Evolutionary conservation across 2,113 vertebrate genomes (phyloP), one percentile per base, ranked within the genome.

Genomic region (Rutilus rutilus): DNA sequence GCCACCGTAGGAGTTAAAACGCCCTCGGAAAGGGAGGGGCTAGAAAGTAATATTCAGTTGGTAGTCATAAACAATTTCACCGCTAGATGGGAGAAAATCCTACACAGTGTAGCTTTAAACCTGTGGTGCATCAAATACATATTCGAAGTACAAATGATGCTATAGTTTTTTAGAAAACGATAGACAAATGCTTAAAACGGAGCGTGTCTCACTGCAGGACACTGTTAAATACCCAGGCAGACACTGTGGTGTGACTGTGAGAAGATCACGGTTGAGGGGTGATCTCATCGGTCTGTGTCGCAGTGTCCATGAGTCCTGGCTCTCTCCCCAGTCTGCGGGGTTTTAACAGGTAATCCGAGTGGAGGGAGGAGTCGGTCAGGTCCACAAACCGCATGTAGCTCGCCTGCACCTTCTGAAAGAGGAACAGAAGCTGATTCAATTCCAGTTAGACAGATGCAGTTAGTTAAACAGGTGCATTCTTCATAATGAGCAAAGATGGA

Each of bases 321-420:
- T 90, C 89, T 21, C 27, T 74, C 19, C 87, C 91, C 36, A 90
- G 86, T 25, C 74, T 78, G 14, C 78, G 76, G 4, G 88, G 82
- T 47, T 54, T 88, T 87, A 82, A 90, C 74, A 88, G 89, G 89
- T 89, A 88, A 84, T 91, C 89, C 14, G 89, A 90, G 83, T 89
- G 89, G 19, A 90, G 89, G 69, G 86, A 85, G 75, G 88, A 89
- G 80, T 89, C 85, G 2, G 90, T 90, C 65, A 89, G 81, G 78
- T 91, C 88, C 54, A 89, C 87, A 86, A 91, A 90, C 52, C 60
- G 84, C 73, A 69, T 91, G 87, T 89, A 91, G 76, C 89, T 89
- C n/a, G 86, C 80, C 86, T 89, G 88, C 17, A 89, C 76, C 73
- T 87, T 90, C 89, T 89, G 83, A n/a, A 59, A 52, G 76, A 86